A percentile compares a stretch with the other conserved stretches of the same genome.
Conservation (phyloP, 2,113 vertebrate genomes). For the Deroptyus accipitrinus region DNA sequence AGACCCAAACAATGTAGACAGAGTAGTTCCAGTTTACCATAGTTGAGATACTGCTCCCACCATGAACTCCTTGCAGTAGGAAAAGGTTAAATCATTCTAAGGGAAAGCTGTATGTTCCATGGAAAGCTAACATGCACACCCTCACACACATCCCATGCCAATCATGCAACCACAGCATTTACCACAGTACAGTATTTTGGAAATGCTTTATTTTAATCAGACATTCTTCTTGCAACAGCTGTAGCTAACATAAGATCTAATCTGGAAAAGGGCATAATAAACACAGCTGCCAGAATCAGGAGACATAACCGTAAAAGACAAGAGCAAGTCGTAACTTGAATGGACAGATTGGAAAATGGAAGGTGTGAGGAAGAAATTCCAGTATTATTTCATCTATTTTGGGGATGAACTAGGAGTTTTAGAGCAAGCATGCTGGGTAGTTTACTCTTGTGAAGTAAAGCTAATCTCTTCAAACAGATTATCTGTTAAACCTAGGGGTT, state of each 20-base stretch:
- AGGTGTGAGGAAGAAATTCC: neutral
- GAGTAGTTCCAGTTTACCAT: neutral
- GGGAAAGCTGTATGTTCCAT: neutral
- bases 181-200: neutral
- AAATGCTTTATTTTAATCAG: neutral
- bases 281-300: neutral
- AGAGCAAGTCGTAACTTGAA: neutral
- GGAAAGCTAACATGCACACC: neutral
- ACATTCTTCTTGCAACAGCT: neutral
- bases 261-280: neutral
- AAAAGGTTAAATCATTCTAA: neutral
- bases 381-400: neutral
- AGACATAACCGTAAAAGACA: neutral
- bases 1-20: neutral
- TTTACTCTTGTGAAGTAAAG: neutral
- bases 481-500: fast-evolving
- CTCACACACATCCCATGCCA: neutral
- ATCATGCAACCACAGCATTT: fast-evolving
- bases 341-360: neutral
- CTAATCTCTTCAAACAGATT: neutral
- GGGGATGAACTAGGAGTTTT: neutral
- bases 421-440: neutral
- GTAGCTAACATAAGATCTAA: neutral
- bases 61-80: neutral
- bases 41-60: neutral